phyloP scores from a whole-genome alignment of 2,113 vertebrate species.

The Camelus bactrianus region DNA sequence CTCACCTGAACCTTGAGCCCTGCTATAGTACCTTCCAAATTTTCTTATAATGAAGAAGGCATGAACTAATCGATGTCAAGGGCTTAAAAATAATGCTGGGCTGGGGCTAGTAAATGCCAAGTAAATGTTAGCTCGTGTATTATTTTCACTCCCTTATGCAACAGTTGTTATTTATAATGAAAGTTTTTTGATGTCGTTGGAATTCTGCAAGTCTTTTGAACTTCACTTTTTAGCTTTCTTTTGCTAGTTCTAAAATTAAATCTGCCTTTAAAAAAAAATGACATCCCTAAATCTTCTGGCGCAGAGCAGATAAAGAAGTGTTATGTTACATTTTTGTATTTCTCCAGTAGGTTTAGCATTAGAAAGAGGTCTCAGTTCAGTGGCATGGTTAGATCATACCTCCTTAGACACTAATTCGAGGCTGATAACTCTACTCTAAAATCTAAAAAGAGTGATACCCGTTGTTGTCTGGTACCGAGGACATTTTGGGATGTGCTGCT shows the following conservation, averaged over 20 bases:
- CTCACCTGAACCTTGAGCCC: background rate
- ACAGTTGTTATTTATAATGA: background rate
- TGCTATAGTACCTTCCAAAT: background rate
- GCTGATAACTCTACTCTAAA: background rate
- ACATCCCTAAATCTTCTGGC: background rate
- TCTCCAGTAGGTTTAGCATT: background rate
- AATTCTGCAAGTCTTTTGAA: background rate
- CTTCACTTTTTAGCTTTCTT: conserved; percentile 20
- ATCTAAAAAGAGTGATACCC: background rate
- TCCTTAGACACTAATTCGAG: background rate
- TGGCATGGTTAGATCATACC: background rate
- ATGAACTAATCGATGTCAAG: background rate
- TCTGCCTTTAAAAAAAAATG: background rate
- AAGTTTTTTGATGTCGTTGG: background rate
- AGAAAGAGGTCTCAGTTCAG: background rate
- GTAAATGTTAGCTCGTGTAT: background rate
- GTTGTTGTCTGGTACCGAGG: accelerated
- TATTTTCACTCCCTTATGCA: background rate
- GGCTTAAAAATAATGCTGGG: background rate
- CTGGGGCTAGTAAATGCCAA: background rate
- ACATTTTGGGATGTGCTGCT: background rate
- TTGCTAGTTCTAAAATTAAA: conserved; percentile 20
- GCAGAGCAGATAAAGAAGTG: background rate
- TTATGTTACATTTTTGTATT: background rate
- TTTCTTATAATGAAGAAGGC: background rate